These are phyloP conservation scores for Rhynchonycteris naso DNA, from an alignment of 2,797 vertebrate genomes.

Conservation along the genomic window DNA sequence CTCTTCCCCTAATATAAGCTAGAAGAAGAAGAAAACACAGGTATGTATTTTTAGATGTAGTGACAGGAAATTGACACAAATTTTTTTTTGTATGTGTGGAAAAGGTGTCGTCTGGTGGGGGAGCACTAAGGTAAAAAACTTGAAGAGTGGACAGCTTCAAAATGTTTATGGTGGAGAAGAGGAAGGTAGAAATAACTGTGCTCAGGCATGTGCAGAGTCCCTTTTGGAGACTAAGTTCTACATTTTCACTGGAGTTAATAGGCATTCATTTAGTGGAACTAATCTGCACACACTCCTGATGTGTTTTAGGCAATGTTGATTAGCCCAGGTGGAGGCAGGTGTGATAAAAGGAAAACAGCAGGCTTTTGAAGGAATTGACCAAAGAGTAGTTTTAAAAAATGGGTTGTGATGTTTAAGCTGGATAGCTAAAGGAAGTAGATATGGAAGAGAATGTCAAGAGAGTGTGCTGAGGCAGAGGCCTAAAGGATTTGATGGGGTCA, in stretches of 20 bases:
- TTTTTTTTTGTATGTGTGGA: not conserved
- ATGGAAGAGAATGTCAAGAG: not conserved
- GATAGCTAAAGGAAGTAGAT: not conserved
- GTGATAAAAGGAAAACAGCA: slow-evolving; percentile 47
- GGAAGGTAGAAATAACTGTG: not conserved
- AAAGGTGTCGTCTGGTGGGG: not conserved
- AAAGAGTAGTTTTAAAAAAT: not conserved
- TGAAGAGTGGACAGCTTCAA: not conserved
- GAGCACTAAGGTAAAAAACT: not conserved
- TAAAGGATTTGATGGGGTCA: not conserved
- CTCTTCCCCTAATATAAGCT: not conserved
- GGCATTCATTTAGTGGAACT: not conserved
- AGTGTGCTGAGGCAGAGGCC: not conserved
- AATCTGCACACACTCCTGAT: not conserved
- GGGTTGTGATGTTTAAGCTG: not conserved
- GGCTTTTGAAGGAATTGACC: not conserved
- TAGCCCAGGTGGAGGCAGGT: slow-evolving; percentile 25
- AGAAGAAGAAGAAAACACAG: not conserved
- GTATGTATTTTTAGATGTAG: not conserved
- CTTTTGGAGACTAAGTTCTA: not conserved
- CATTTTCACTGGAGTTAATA: not conserved
- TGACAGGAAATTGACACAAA: not conserved
- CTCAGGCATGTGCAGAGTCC: not conserved
- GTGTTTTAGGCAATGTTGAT: not conserved
- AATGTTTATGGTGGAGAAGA: not conserved